Evolutionary conservation across 2,888 invertebrate species (phyloP).

Genomic region (Agapostemon virescens): DNA sequence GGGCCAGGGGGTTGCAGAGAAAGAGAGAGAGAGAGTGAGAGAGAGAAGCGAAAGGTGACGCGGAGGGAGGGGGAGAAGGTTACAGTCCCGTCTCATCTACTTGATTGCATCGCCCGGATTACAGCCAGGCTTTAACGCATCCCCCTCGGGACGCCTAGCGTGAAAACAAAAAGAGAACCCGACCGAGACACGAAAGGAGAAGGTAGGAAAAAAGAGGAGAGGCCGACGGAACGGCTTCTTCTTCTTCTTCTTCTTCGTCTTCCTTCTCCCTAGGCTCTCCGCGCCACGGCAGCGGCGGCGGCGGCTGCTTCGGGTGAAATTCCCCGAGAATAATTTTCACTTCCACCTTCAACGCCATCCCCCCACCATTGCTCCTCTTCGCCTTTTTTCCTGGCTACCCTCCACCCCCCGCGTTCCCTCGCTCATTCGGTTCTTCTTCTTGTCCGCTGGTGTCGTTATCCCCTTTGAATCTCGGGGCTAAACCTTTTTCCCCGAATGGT

Average conservation of each 20-base stretch:
- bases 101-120: constrained; percentile 75
- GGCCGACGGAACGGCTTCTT: constrained; percentile 36
- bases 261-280: constrained; percentile 40
- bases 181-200: constrained; percentile 35
- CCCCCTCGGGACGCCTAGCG: constrained; percentile 71
- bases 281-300: constrained; percentile 14
- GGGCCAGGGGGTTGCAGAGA: background rate
- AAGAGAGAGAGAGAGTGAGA: constrained; percentile 14
- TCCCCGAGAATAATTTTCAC: constrained; percentile 70
- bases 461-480: constrained; percentile 51
- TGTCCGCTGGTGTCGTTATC: constrained; percentile 35
- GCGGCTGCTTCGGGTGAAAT: constrained; percentile 62
- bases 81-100: constrained; percentile 73
- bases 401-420: constrained; percentile 6
- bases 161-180: constrained; percentile 70
- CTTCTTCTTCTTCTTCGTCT: constrained; percentile 13
- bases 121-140: constrained; percentile 74
- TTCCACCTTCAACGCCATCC: constrained; percentile 57
- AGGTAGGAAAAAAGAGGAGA: constrained; percentile 25
- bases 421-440: constrained; percentile 32
- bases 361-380: constrained; percentile 8
- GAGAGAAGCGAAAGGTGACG: constrained; percentile 22
- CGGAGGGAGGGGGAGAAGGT: constrained; percentile 41
- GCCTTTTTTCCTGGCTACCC: background rate
- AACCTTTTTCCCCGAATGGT: constrained; percentile 33